phyloP scores from a whole-genome alignment of 1,140 invertebrate species.

The Hycleus cichorii region DNA sequence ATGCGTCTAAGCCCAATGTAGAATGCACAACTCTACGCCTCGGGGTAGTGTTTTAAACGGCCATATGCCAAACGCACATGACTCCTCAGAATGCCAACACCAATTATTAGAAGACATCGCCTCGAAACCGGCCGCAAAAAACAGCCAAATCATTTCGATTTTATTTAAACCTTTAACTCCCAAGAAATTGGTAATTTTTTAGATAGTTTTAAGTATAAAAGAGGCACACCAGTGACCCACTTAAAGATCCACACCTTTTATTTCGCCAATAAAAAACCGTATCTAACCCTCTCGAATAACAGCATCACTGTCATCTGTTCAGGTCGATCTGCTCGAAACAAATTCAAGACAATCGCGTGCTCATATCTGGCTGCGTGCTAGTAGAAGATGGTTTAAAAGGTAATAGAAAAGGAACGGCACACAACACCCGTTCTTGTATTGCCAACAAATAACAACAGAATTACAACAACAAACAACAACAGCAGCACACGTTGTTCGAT shows the following conservation, averaged over 20 bases:
- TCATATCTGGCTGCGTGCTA: background rate
- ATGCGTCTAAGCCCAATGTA: no score
- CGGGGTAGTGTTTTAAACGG: no score
- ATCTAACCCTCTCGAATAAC: conserved; percentile 5
- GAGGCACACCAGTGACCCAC: conserved; percentile 12
- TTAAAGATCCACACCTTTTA: background rate
- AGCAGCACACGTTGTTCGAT: conserved; percentile 6
- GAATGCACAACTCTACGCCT: no score
- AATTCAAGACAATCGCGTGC: no score
- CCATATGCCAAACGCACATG: no score
- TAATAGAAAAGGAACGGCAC: background rate
- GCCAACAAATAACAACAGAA: background rate
- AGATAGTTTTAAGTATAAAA: background rate
- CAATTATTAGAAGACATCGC: no score
- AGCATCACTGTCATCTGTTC: conserved; percentile 4
- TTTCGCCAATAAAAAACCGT: conserved; percentile 10
- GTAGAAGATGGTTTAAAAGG: background rate
- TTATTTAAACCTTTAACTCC: no score
- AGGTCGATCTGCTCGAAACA: background rate
- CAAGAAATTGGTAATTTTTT: no score
- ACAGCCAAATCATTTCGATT: no score
- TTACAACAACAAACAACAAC: no score
- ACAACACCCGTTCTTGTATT: conserved; percentile 5
- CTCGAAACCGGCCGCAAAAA: no score
- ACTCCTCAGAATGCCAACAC: no score